A percentile compares a stretch with the other conserved stretches of the same genome.
These are phyloP conservation scores for Baryphthengus martii DNA, from an alignment of 2,113 vertebrate genomes.

Conservation along the genomic window DNA sequence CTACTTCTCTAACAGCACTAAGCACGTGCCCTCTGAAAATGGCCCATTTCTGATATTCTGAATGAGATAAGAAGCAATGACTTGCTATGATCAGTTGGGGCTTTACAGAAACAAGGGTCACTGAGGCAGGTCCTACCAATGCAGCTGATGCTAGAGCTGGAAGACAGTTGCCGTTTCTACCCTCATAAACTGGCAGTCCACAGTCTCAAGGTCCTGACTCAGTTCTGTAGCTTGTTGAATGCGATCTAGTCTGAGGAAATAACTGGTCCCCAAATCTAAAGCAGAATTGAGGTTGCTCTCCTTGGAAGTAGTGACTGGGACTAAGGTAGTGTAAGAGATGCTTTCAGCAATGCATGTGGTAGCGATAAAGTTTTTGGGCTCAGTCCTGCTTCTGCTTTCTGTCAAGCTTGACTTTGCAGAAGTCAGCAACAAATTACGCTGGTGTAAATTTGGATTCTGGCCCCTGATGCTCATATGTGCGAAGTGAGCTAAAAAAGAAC, in stretches of 20 bases:
- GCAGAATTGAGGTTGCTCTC: background rate
- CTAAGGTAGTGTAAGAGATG: background rate
- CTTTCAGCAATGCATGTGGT: background rate
- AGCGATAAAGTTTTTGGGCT: slow-evolving; percentile 2
- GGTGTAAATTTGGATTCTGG: slow-evolving; percentile 62
- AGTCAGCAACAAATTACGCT: slow-evolving; percentile 46
- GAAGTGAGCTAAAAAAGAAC: slow-evolving; percentile 57
- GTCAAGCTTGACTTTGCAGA: slow-evolving; percentile 34
- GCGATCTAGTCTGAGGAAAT: background rate
- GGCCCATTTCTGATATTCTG: background rate
- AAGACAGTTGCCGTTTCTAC: background rate
- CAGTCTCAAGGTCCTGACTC: background rate
- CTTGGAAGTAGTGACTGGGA: background rate
- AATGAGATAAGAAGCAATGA: rapidly evolving
- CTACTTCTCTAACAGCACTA: background rate
- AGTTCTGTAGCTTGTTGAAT: background rate
- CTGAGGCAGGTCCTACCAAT: background rate
- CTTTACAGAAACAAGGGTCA: background rate
- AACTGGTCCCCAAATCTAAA: background rate
- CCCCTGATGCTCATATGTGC: background rate
- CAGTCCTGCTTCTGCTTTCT: slow-evolving; percentile 33
- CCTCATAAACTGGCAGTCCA: background rate
- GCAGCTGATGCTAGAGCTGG: background rate
- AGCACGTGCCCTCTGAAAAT: background rate
- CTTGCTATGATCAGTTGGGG: background rate